Conservation (phyloP, 2,888 invertebrate genomes). For the Drosophila melanocephala region DNA sequence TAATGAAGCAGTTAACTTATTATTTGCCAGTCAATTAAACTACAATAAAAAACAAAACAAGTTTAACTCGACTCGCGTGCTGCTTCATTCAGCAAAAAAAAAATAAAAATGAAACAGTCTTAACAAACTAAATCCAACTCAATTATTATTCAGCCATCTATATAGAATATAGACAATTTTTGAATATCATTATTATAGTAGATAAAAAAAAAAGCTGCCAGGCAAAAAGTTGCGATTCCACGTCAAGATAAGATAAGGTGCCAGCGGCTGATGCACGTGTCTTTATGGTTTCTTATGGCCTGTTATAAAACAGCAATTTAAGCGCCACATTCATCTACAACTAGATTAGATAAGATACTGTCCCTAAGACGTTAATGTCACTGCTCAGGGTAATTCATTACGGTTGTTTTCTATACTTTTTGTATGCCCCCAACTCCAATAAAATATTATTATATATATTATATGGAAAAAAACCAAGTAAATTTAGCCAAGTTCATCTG, state of each 20-base stretch:
- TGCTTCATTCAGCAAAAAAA: slow-evolving; percentile 17
- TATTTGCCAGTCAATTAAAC: slow-evolving; percentile 43
- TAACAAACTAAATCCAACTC: slow-evolving; percentile 6
- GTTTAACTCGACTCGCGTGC: slow-evolving; percentile 52
- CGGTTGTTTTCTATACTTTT: too few species aligned
- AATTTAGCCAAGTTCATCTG: not conserved
- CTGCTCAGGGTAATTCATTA: not conserved
- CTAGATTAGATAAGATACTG: slow-evolving; percentile 12
- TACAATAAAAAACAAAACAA: slow-evolving; percentile 29
- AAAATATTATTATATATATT: not conserved
- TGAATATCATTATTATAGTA: not conserved
- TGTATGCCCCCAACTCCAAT: too few species aligned
- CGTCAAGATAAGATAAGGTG: slow-evolving; percentile 5
- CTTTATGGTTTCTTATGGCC: slow-evolving; percentile 38
- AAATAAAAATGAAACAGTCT: slow-evolving; percentile 14
- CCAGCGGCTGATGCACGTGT: slow-evolving; percentile 28
- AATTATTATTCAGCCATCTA: slow-evolving; percentile 6
- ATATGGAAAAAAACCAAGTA: not conserved
- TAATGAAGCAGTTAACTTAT: slow-evolving; percentile 75
- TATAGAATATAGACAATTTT: not conserved
- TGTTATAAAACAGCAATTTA: slow-evolving; percentile 10
- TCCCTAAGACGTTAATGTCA: not conserved
- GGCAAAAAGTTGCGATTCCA: not conserved
- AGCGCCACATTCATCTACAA: not conserved
- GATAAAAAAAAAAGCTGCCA: not conserved